Evolutionary conservation across 2,888 invertebrate species (phyloP), one percentile per base, ranked within the genome.

Genomic region (Microplitis deprimator): DNA sequence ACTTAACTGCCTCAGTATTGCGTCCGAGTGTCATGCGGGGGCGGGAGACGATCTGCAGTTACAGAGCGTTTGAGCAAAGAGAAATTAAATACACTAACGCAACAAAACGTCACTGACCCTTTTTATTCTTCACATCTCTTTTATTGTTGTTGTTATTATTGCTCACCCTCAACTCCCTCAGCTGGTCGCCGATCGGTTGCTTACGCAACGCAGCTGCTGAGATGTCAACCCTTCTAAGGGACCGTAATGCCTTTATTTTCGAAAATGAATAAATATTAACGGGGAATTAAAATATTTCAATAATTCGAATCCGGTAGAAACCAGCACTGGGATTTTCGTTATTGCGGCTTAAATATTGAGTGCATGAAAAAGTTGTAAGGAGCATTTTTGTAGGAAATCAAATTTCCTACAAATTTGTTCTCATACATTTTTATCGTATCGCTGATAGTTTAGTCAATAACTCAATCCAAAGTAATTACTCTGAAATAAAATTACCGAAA

Each of bases 61-160:
- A 13, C 50, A 50, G 50, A 50, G 50, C 50, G 50, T 50, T 50
- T 50, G 50, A 50, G 50, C 50, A 50, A 50, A 50, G 50, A 50
- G 50, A 50, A 50, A 50, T 50, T 50, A 50, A 50, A 50, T 50
- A 50, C 50, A 50, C 50, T 50, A 50, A 50, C 50, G 50, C 50
- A 13, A 50, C 50, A 50, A 13, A 50, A 50, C 50, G 50, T 50
- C 50, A 50, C 50, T 50, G 50, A 50, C 50, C 50, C 50, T 50
- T 50, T 50, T 50, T 50, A 50, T 50, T 50, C 50, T 8, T 13
- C 13, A 13, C 8, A 50, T 50, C 50, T 50, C 13, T 50, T 13
- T 13, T 50, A 10, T 50, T 50, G 50, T 13, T 50, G 1, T 50
- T 50, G 4, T 50, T 50, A 50, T 50, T 50, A 50, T 50, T 50